phyloP scores from a whole-genome alignment of 2,113 vertebrate genomes.

The Vombatus ursinus region DNA sequence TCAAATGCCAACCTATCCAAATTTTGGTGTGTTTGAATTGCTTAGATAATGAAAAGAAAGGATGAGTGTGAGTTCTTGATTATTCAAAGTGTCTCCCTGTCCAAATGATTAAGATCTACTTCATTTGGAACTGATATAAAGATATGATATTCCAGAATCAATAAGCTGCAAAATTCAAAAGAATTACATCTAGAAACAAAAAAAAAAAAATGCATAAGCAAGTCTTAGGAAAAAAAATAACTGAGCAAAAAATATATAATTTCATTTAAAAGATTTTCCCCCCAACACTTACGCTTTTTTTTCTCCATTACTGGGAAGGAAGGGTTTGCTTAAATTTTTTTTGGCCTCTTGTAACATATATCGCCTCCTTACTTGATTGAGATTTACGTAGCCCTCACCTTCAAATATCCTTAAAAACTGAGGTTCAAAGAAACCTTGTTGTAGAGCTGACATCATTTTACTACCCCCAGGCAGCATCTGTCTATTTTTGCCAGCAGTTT shows the following conservation, averaged over 20 bases:
- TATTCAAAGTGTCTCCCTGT: background rate
- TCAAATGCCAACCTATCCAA: background rate
- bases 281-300: conserved; percentile 87
- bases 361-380: conserved; percentile 84
- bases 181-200: conserved; percentile 18
- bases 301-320: conserved; percentile 87
- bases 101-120: background rate
- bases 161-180: conserved; percentile 29
- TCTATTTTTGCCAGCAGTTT: conserved; percentile 86
- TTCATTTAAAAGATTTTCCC: conserved; percentile 17
- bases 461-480: conserved; percentile 87
- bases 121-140: background rate
- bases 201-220: background rate
- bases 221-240: conserved; percentile 30
- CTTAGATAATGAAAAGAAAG: background rate
- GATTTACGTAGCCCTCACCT: conserved; percentile 86
- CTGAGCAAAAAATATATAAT: background rate
- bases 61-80: background rate
- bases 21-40: background rate
- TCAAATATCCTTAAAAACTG: conserved; percentile 88
- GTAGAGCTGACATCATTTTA: conserved; percentile 85
- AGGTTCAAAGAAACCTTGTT: conserved; percentile 90
- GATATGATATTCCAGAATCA: too few relatives aligned
- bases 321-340: conserved; percentile 89
- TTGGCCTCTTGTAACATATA: conserved; percentile 86